A percentile compares a stretch with the other conserved stretches of the same genome.
Conservation (phyloP, 2,113 vertebrate species). For the Coryphaenoides rupestris region DNA sequence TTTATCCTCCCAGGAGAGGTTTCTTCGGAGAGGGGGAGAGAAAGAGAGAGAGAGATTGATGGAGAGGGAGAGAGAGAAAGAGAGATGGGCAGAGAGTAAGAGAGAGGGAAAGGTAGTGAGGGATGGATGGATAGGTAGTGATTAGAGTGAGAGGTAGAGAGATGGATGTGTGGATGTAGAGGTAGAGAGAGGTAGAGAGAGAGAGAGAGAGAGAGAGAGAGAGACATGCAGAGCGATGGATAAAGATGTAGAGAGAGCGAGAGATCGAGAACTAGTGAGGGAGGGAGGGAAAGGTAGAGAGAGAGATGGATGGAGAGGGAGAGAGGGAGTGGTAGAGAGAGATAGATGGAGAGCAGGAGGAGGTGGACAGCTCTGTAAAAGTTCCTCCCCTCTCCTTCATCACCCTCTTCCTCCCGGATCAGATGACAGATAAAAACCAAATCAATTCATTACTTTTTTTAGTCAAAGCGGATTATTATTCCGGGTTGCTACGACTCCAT, state of each 20-base stretch:
- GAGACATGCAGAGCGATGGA: conserved; percentile 30
- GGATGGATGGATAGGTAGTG: too few species aligned
- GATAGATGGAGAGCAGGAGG: conserved; percentile 16
- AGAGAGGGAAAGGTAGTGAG: conserved; percentile 43
- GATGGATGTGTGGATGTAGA: background rate
- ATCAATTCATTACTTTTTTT: background rate
- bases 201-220: conserved; percentile 12
- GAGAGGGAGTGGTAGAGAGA: conserved; percentile 37
- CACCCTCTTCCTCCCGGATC: background rate
- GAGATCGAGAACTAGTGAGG: conserved; percentile 34
- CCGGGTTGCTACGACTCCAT: too few species aligned
- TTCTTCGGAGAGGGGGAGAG: background rate
- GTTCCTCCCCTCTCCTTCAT: too few species aligned
- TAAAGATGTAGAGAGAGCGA: conserved; percentile 11
- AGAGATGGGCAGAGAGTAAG: background rate
- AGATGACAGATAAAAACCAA: background rate
- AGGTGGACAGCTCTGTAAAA: conserved; percentile 40
- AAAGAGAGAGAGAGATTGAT: conserved; percentile 12
- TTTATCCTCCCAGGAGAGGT: background rate
- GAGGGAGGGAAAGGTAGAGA: background rate
- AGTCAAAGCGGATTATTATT: background rate
- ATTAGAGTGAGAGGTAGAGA: background rate
- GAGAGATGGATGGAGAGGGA: conserved; percentile 28
- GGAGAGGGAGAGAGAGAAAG: conserved; percentile 10
- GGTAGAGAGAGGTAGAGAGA: background rate